Evolutionary conservation across 2,113 vertebrate species (phyloP).

Genomic region (Argyrosomus japonicus): DNA sequence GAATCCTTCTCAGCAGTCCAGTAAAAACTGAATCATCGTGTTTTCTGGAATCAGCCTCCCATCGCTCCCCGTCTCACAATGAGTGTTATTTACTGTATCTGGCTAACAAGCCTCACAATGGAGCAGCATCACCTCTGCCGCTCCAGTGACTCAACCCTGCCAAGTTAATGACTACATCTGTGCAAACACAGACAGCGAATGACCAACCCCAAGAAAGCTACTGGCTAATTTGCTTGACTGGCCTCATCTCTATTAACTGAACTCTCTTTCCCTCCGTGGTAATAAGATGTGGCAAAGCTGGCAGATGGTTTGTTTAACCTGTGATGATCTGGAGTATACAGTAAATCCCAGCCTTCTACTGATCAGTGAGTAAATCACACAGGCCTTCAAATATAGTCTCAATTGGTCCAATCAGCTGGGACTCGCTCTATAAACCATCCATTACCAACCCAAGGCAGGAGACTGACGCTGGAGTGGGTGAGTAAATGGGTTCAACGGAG

Average conservation of each 20-base stretch:
- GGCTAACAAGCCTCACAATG: slow-evolving; percentile 47
- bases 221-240: slow-evolving; percentile 49
- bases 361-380: slow-evolving; percentile 28
- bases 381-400: slow-evolving; percentile 12
- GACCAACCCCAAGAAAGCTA: slow-evolving; percentile 40
- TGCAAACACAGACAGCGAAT: slow-evolving; percentile 50
- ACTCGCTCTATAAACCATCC: neutral
- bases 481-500: neutral
- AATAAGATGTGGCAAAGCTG: slow-evolving; percentile 46
- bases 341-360: slow-evolving; percentile 13
- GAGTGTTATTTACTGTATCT: slow-evolving; percentile 43
- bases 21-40: slow-evolving; percentile 39
- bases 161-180: slow-evolving; percentile 60
- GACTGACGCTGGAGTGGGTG: neutral
- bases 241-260: slow-evolving; percentile 51
- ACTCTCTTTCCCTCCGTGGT: slow-evolving; percentile 25
- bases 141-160: slow-evolving; percentile 39
- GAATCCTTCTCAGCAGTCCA: slow-evolving; percentile 32
- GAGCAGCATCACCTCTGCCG: slow-evolving; percentile 43
- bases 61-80: slow-evolving; percentile 17
- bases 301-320: slow-evolving; percentile 48
- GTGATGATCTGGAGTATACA: slow-evolving; percentile 19
- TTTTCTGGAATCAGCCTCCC: slow-evolving; percentile 34
- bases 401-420: slow-evolving; percentile 11
- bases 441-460: slow-evolving; percentile 2